phyloP scores from a whole-genome alignment of 2,888 invertebrate species.

The Chalcis sispes region DNA sequence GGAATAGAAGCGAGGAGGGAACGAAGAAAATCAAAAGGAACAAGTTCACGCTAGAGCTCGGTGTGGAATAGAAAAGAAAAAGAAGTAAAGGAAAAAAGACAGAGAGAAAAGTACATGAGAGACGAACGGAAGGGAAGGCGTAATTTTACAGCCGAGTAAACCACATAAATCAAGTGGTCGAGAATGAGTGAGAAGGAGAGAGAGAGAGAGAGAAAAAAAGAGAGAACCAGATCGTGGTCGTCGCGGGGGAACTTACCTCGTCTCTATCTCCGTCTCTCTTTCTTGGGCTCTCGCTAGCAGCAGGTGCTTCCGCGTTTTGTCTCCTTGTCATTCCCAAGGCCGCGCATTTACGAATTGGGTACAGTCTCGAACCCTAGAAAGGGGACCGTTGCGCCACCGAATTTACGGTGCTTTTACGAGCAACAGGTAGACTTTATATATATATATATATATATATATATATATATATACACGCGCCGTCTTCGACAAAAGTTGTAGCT shows the following conservation, averaged over 20 bases:
- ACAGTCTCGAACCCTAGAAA: not conserved
- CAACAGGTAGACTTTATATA: conserved; percentile 37
- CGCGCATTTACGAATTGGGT: conserved; percentile 11
- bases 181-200: too few relatives aligned
- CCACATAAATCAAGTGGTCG: conserved; percentile 39
- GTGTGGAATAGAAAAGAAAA: too few relatives aligned
- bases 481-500: not conserved
- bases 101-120: not conserved
- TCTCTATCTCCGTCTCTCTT: conserved; percentile 28
- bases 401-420: conserved; percentile 50
- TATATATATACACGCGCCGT: too few relatives aligned
- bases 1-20: too few relatives aligned
- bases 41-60: not conserved
- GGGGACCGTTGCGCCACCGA: conserved; percentile 17
- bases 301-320: conserved; percentile 49
- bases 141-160: conserved; percentile 37
- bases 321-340: conserved; percentile 49
- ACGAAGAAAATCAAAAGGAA: not conserved
- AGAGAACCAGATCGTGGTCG: conserved; percentile 41
- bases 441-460: too few relatives aligned
- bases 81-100: not conserved
- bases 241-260: conserved; percentile 30
- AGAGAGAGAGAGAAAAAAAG: too few relatives aligned
- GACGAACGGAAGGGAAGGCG: not conserved
- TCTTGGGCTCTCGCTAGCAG: not conserved